phyloP scores from a whole-genome alignment of 2,888 invertebrate genomes.

The Xanthostigma xanthostigma region DNA sequence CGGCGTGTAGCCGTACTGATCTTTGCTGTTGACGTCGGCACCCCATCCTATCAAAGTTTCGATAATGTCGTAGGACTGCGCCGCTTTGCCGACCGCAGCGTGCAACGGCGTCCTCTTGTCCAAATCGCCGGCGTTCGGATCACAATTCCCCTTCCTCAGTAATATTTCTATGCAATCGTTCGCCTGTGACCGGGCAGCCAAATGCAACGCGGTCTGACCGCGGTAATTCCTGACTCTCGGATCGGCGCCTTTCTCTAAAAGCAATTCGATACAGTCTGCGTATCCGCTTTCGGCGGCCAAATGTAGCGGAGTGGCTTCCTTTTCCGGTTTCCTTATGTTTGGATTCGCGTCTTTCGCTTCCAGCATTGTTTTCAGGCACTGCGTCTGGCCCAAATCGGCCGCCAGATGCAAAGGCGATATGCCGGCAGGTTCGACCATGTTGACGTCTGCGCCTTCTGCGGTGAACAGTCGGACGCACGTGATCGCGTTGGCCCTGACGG shows the following conservation, averaged over 20 bases:
- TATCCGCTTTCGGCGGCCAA: constrained; percentile 80
- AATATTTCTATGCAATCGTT: constrained; percentile 68
- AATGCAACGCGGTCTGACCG: constrained; percentile 72
- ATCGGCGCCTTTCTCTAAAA: constrained; percentile 61
- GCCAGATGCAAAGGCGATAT: constrained; percentile 69
- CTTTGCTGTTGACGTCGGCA: constrained; percentile 69
- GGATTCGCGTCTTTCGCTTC: constrained; percentile 58
- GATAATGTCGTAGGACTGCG: constrained; percentile 64
- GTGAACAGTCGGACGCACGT: constrained; percentile 66
- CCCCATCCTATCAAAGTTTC: constrained; percentile 66
- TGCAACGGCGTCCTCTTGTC: constrained; percentile 72
- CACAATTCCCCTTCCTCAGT: constrained; percentile 55
- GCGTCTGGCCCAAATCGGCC: constrained; percentile 63
- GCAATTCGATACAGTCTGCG: constrained; percentile 59
- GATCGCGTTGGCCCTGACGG: constrained; percentile 70
- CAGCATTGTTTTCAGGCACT: constrained; percentile 57
- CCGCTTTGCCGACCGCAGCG: constrained; percentile 71
- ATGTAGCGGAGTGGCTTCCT: constrained; percentile 67
- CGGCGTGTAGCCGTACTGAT: constrained; percentile 74
- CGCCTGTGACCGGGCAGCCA: constrained; percentile 67
- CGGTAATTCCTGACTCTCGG: constrained; percentile 59
- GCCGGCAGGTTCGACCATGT: constrained; percentile 58
- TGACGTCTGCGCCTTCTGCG: constrained; percentile 57
- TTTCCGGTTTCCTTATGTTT: constrained; percentile 54
- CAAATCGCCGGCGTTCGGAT: constrained; percentile 65